Base-by-base conservation (phyloP, 1,140 invertebrate genomes). In the Diorhabda elongata region DNA sequence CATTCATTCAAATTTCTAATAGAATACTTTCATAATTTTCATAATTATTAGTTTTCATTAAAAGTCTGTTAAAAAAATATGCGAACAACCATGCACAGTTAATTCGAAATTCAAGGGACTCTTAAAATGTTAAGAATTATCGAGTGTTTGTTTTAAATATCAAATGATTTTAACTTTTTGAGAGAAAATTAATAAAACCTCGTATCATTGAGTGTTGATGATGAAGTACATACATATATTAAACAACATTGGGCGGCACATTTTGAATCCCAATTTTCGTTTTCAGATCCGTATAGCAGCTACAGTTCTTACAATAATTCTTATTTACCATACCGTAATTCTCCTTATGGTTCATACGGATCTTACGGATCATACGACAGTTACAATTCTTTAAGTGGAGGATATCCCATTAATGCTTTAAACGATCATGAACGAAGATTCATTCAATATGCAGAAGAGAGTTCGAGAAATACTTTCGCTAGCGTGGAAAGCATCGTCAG, bases 401-500 rank as follows among this genome's bases (percentile, higher is more conserved):
- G 67, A 8, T 78, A 76, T 82, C 83, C 69, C 77, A 83, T 74
- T 84, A 82, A 73, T 82, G 83, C 69, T 41, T 81, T 82, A 71
- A 86, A 85, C 68, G 86, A 88, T 81, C 84, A 87, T 63, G 88
- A 88, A 81, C 86, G 84, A 74, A 86, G 90, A 61, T 92, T 96
- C 80, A 88, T 93, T 67, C 91, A 93, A 78, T 86, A 93, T 74
- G 94, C 94, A 5, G 94, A 97, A 84, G 94, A 97, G 76, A 95
- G 89, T 76, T 94, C 95, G 0, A 84, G 95, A 64, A 90, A 91
- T 65, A 93, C 96, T 11, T 98, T 99, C 83, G 91, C 97, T 76
- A 96, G 93, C 9, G 94, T 99, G 74, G 95, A 98, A 83, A 92
- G 93, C 68, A 85, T 98, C 68, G 93, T 98, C 0, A 87, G 91